phyloP scores from a whole-genome alignment of 2,797 vertebrate species.

The Alosa sapidissima region DNA sequence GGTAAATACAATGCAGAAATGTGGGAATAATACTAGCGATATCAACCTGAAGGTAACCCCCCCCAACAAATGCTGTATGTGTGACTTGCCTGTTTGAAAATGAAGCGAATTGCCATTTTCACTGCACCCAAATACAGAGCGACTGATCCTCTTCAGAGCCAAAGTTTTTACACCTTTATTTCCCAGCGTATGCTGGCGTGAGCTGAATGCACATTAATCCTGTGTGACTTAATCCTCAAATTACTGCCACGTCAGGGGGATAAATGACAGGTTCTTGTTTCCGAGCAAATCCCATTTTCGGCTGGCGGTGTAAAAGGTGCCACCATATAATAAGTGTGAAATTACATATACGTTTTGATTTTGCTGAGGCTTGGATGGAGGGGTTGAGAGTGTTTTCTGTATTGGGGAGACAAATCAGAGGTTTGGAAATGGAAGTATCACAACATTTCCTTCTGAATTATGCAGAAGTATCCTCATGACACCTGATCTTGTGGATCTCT shows the following conservation, averaged over 20 bases:
- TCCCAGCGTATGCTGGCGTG: background rate
- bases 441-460: slow-evolving; percentile 24
- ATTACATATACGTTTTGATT: slow-evolving; percentile 32
- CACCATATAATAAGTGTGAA: slow-evolving; percentile 44
- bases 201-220: slow-evolving; percentile 30
- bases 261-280: slow-evolving; percentile 37
- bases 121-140: background rate
- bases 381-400: background rate
- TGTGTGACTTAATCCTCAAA: slow-evolving; percentile 38
- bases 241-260: slow-evolving; percentile 27
- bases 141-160: slow-evolving; percentile 5
- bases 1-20: background rate
- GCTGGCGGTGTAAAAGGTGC: slow-evolving; percentile 29
- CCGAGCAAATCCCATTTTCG: slow-evolving; percentile 38
- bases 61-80: background rate
- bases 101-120: slow-evolving; percentile 17
- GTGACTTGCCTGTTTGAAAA: background rate
- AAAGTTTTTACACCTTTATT: background rate
- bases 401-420: background rate
- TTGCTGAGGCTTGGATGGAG: background rate
- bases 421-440: slow-evolving; percentile 20
- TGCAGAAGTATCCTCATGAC: background rate
- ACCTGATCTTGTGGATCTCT: background rate
- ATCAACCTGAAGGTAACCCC: background rate
- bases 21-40: background rate